Conservation (phyloP, 2,113 vertebrate species). For the Onychorhynchus coronatus region DNA sequence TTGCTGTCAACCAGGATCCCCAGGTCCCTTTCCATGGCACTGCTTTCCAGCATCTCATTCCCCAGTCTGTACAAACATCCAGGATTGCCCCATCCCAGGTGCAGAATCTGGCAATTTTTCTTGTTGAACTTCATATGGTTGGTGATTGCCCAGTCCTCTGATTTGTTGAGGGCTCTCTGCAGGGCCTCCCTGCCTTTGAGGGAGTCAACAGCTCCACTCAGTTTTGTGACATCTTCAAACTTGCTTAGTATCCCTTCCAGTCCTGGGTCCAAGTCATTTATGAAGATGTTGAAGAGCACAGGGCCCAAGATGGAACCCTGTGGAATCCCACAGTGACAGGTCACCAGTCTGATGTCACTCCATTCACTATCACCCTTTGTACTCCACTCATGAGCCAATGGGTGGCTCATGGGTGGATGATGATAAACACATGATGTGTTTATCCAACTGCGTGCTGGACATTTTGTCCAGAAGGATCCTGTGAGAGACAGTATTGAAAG, state of each 20-base stretch:
- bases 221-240: not conserved
- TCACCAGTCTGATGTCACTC: not conserved
- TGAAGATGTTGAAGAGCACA: not conserved
- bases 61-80: too few species aligned
- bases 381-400: not conserved
- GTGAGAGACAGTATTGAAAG: not conserved
- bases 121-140: too few species aligned
- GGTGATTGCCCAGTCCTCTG: too few species aligned
- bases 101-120: too few species aligned
- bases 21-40: not conserved
- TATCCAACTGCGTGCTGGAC: not conserved
- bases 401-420: too few species aligned
- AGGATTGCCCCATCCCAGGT: too few species aligned
- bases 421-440: not conserved
- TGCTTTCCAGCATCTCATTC: not conserved
- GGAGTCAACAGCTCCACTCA: not conserved
- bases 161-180: not conserved
- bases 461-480: not conserved
- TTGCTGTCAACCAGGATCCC: not conserved
- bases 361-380: not conserved
- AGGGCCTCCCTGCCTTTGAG: not conserved
- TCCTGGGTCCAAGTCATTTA: not conserved
- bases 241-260: not conserved
- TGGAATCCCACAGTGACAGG: not conserved
- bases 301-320: too few species aligned